Conservation (phyloP, 2,888 invertebrate genomes). For the Adineta ricciae region DNA sequence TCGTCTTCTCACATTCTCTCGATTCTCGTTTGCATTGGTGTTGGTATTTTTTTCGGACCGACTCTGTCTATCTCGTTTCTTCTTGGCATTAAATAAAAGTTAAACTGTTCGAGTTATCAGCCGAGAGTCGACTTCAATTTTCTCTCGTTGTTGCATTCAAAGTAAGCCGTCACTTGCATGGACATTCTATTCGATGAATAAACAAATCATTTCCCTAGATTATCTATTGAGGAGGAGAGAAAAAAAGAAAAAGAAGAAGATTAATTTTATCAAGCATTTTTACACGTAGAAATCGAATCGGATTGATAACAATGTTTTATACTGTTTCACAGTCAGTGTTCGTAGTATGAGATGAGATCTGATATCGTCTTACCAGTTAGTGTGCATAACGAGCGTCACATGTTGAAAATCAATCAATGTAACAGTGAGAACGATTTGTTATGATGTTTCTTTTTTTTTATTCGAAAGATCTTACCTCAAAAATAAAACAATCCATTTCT, state of each 20-base stretch:
- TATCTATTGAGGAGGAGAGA: not conserved
- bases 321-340: not conserved
- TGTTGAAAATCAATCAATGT: slow-evolving; percentile 13
- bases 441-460: not conserved
- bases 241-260: too few species aligned
- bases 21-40: not conserved
- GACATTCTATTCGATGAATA: not conserved
- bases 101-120: slow-evolving; percentile 8
- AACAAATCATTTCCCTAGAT: not conserved
- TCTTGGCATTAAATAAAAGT: slow-evolving; percentile 3
- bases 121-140: not conserved
- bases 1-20: not conserved
- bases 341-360: not conserved
- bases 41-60: not conserved
- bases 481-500: not conserved
- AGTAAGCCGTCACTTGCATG: not conserved
- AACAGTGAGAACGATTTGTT: not conserved
- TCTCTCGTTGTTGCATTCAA: not conserved
- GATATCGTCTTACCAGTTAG: not conserved
- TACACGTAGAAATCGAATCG: not conserved
- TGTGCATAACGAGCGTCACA: not conserved
- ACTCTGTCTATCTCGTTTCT: not conserved
- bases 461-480: not conserved
- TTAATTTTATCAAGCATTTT: not conserved
- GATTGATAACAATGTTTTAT: slow-evolving; percentile 21